Base-by-base conservation (phyloP, 1,140 invertebrate species). In the Calephelis virginiensis region DNA sequence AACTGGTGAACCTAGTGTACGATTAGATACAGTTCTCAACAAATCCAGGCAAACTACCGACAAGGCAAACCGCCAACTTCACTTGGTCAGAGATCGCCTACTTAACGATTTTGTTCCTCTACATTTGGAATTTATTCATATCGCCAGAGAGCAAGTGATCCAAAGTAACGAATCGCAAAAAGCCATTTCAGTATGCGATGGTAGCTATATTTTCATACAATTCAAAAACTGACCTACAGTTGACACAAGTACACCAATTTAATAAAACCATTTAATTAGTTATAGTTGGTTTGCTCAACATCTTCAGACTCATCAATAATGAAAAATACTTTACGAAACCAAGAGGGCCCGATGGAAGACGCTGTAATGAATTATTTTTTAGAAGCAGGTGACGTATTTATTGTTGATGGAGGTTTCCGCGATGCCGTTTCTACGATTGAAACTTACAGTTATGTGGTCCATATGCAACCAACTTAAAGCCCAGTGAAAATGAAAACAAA, bases 341-440 rank as follows among this genome's bases (percentile, higher is more conserved):
- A 40, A 10, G 59, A 43, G 9, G 59, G 12, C 1, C 38, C 59
- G 6, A 40, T 11, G 37, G 59, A 61, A 40, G 59, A 61, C 1
- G 59, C 37, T 8, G 10, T 40, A 7, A 43, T 61, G 12, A 40
- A 61, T 43, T 43, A 61, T 61, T 61, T 40, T 8, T 40, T 61
- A 40, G 38, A 61, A 40, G 28, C 37, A 12, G 59, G 59, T 43
- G 59, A 61, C 37, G n/a, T 40, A 10, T 61, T 61, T 40, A 60
- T 37, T 47, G 46, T 59, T 37, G 10, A 28, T 60, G 46, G 40
- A 63, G 61, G 61, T 38, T 63, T 63, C 28, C 61, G 61, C 14
- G 61, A 63, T 48, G 61, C 61, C 61, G 45, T 63, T 63, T 13
- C 14, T 48, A 47, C 47, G 3, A n/a, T 63, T 48, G 61, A 63